Evolutionary conservation across 2,888 invertebrate genomes (phyloP), one percentile per base, ranked within the genome.

Genomic region (Vandiemenella viatica): DNA sequence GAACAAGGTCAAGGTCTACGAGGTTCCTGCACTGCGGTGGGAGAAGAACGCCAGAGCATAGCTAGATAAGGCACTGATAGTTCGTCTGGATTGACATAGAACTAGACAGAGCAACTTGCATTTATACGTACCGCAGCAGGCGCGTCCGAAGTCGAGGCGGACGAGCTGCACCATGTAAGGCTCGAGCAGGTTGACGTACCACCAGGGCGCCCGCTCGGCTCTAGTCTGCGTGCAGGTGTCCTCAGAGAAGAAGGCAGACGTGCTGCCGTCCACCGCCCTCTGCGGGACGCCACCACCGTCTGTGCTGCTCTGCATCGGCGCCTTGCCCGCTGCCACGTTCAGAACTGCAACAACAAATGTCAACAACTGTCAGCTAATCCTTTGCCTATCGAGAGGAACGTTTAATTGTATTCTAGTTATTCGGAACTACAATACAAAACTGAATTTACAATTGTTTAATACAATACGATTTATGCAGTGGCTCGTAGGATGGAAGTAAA

Each of bases 91-190:
- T n/a, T n/a, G n/a, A n/a, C n/a, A n/a, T n/a, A n/a, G n/a, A n/a
- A n/a, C n/a, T n/a, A n/a, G n/a, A n/a, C n/a, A n/a, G n/a, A n/a
- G n/a, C n/a, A n/a, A n/a, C n/a, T n/a, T n/a, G n/a, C n/a, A n/a
- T n/a, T n/a, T n/a, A n/a, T n/a, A 42, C 42, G 10, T 68, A 87
- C 90, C 89, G 64, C 91, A 91, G 62, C 90, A 90, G 18, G 87
- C 78, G 65, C 86, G 87, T 53, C 91, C 91, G 62, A 91, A 91
- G 71, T 91, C 91, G 51, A 92, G 70, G 41, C 91, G 72, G 20
- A 92, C 91, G 51, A 92, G 72, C 64, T 92, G 91, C 52, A 92
- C 90, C 89, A 92, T 91, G 66, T 92, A 92, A 0, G 92, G 91
- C 63, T 92, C 92, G 53, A 92, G 72, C 1, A 92, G 75, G 67